These are phyloP conservation scores for Escarpia spicata DNA, from an alignment of 2,888 invertebrate genomes.

Conservation along the genomic window DNA sequence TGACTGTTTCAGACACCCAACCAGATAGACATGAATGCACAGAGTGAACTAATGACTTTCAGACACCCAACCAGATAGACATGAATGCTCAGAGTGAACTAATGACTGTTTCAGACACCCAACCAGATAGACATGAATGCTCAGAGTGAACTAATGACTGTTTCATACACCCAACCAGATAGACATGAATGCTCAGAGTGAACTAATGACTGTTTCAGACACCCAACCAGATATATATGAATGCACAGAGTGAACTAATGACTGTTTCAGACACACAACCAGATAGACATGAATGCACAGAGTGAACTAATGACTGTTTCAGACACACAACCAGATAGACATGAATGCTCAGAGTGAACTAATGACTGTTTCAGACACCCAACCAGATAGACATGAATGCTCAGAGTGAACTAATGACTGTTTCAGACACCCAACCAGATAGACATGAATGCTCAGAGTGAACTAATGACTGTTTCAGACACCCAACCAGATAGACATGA, in stretches of 20 bases:
- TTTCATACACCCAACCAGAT: conserved; percentile 81
- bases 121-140: conserved; percentile 98
- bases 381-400: conserved; percentile 98
- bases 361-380: conserved; percentile 79
- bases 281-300: conserved; percentile 98
- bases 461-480: conserved; percentile 82
- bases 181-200: conserved; percentile 99
- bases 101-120: conserved; percentile 79
- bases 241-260: conserved; percentile 98
- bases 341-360: conserved; percentile 99
- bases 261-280: conserved; percentile 78
- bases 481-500: conserved; percentile 97
- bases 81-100: conserved; percentile 99
- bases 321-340: conserved; percentile 87
- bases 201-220: conserved; percentile 82
- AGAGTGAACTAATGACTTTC: conserved; percentile 94
- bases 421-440: conserved; percentile 81
- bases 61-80: conserved; percentile 87
- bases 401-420: conserved; percentile 96
- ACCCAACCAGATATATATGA: conserved; percentile 97
- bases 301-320: conserved; percentile 90
- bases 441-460: conserved; percentile 99
- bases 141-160: conserved; percentile 96
- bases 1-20: conserved; percentile 81
- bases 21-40: conserved; percentile 98